These are phyloP conservation scores for Phylloscopus trochilus DNA, from an alignment of 2,113 vertebrate genomes.

Conservation along the genomic window DNA sequence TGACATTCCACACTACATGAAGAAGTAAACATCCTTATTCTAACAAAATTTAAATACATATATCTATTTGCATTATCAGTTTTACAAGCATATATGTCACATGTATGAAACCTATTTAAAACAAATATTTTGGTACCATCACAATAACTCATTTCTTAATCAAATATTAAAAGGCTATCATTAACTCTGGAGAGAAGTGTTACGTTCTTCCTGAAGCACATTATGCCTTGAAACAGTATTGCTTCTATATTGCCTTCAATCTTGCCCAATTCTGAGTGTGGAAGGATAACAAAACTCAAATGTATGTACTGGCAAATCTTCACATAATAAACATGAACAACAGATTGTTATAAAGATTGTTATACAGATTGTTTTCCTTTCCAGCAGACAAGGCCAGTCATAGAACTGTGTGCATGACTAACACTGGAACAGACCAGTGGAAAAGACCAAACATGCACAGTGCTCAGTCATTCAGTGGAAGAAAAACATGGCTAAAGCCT, in stretches of 20 bases:
- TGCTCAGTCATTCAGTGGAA: not conserved
- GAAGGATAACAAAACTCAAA: not conserved
- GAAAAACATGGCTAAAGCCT: not conserved
- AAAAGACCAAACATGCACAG: not conserved
- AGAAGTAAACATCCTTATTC: not conserved
- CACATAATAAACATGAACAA: not conserved
- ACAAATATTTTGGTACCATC: not conserved
- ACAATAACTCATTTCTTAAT: not conserved
- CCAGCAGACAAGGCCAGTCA: not conserved
- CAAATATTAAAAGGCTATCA: not conserved
- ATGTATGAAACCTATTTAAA: not conserved
- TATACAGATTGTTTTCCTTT: not conserved
- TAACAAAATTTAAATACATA: not conserved
- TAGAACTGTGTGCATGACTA: not conserved
- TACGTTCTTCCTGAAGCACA: not conserved
- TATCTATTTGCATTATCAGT: not conserved
- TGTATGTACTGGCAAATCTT: not conserved
- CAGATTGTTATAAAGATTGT: not conserved
- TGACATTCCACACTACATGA: not conserved
- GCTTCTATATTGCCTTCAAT: not conserved
- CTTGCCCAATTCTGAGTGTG: not conserved
- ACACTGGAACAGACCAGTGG: not conserved
- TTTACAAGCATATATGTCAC: not conserved
- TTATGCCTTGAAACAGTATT: not conserved
- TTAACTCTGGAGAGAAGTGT: not conserved